Evolutionary conservation across 2,888 invertebrate genomes (phyloP).

Genomic region (Coelinius sp.): DNA sequence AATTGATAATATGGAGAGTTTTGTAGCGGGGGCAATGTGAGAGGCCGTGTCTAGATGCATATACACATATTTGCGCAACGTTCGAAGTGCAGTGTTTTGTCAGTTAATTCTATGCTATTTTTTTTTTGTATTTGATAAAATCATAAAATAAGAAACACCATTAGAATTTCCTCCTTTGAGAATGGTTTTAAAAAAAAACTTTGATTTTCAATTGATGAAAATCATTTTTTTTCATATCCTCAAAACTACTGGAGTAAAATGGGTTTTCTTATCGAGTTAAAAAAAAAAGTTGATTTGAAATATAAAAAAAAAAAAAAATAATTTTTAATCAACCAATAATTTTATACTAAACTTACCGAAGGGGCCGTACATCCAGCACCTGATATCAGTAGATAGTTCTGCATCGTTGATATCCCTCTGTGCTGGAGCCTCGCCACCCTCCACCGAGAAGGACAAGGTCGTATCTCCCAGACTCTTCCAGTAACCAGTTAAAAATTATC

Average conservation of each 20-base stretch:
- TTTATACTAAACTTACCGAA: no score
- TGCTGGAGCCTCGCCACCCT: conserved; percentile 4
- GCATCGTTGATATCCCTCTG: conserved; percentile 28
- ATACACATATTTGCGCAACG: conserved; percentile 36
- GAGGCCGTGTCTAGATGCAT: conserved; percentile 22
- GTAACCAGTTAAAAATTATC: background rate
- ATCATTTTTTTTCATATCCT: background rate
- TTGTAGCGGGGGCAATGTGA: conserved; percentile 18
- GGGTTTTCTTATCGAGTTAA: no score
- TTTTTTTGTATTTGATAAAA: background rate
- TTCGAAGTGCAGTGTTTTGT: conserved; percentile 37
- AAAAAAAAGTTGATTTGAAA: background rate
- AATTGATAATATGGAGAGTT: conserved; percentile 5
- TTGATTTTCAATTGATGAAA: no score
- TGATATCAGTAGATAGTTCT: conserved; percentile 22
- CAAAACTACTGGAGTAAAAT: no score
- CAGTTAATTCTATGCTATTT: background rate
- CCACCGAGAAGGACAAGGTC: background rate
- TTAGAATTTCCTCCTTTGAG: background rate
- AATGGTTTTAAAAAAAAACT: no score
- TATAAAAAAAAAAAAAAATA: background rate
- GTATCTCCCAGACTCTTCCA: background rate
- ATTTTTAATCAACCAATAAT: no score
- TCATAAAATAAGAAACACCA: background rate
- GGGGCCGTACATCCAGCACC: conserved; percentile 36